These are phyloP conservation scores for Clarias macrocephalus DNA, from an alignment of 2,113 vertebrate genomes.

Conservation along the genomic window DNA sequence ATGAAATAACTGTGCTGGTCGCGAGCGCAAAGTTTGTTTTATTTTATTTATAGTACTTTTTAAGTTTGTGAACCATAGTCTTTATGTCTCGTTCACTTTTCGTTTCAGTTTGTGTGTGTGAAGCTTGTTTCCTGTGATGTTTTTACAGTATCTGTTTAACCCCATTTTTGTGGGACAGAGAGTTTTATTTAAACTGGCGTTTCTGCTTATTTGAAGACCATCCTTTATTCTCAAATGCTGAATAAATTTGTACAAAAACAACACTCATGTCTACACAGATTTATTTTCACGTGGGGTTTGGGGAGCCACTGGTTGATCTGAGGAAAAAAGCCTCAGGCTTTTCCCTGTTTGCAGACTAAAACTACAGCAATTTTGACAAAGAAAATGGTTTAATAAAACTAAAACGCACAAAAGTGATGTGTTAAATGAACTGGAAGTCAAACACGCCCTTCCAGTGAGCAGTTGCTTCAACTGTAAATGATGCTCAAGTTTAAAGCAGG, in stretches of 20 bases:
- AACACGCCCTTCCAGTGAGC: not conserved
- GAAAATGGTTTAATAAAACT: not conserved
- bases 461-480: not conserved
- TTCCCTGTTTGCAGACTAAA: not conserved
- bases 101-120: constrained; percentile 65
- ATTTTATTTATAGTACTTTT: constrained; percentile 89
- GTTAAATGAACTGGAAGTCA: constrained; percentile 41
- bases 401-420: constrained; percentile 6
- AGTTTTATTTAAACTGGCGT: constrained; percentile 77
- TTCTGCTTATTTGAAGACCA: constrained; percentile 80
- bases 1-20: constrained; percentile 79
- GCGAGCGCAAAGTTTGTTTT: constrained; percentile 78
- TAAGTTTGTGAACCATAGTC: constrained; percentile 75
- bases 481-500: not conserved
- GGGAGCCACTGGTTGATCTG: not conserved
- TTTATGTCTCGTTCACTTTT: constrained; percentile 69
- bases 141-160: constrained; percentile 79
- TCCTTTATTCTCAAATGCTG: constrained; percentile 78
- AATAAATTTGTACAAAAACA: constrained; percentile 83
- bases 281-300: constrained; percentile 35
- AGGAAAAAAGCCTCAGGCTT: not conserved
- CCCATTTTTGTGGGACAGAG: constrained; percentile 69
- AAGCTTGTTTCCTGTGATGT: constrained; percentile 80
- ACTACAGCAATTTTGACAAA: not conserved
- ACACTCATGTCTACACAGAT: constrained; percentile 56